Percentiles rank a stretch among this genome's conserved stretches.
phyloP scores from a whole-genome alignment of 2,797 vertebrate genomes.

The Eremophila alpestris region DNA sequence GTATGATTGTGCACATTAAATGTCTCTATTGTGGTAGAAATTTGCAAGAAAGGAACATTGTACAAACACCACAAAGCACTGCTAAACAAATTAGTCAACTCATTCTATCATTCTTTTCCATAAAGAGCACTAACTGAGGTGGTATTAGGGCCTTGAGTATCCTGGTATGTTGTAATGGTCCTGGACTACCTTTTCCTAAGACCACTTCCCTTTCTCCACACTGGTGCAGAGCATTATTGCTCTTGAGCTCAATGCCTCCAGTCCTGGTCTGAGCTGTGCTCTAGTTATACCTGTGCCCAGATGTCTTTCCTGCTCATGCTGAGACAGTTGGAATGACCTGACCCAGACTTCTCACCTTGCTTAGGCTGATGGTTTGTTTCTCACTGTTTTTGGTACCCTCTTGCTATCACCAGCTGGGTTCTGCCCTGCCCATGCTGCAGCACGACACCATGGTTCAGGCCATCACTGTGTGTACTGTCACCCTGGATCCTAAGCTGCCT shows the following conservation, averaged over 20 bases:
- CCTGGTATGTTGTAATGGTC: background rate
- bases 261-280: background rate
- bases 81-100: background rate
- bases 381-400: background rate
- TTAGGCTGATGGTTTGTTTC: background rate
- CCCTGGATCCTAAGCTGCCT: background rate
- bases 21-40: background rate
- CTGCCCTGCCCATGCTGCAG: background rate
- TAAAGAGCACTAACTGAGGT: background rate
- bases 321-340: background rate
- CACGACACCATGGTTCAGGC: fast-evolving
- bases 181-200: background rate
- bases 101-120: background rate
- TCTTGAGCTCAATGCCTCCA: background rate
- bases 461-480: background rate
- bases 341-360: background rate
- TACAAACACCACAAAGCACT: background rate
- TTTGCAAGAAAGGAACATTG: background rate
- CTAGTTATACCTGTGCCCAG: background rate
- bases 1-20: background rate
- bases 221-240: fast-evolving
- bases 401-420: fast-evolving
- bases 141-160: background rate
- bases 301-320: background rate
- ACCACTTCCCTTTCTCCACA: background rate